phyloP scores from a whole-genome alignment of 2,888 invertebrate species.

The Platynereis dumerilii region DNA sequence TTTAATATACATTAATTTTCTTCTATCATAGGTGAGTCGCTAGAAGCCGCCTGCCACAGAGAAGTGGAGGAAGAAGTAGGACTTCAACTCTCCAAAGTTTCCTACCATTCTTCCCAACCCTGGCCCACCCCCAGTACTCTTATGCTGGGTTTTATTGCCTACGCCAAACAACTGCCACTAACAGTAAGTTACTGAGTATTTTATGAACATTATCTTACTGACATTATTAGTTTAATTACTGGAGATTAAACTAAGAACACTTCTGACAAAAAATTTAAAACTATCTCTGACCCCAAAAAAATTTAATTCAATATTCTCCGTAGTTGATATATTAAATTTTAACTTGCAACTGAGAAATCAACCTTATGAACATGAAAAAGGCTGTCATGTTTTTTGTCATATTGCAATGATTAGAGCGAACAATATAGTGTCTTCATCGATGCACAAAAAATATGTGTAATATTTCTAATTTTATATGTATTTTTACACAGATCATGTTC shows the following conservation, averaged over 20 bases:
- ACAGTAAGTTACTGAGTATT: constrained; percentile 6
- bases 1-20: too few species aligned
- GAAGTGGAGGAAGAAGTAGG: constrained; percentile 69
- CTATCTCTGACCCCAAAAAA: too few species aligned
- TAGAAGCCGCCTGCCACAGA: constrained; percentile 66
- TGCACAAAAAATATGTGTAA: too few species aligned
- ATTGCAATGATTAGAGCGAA: too few species aligned
- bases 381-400: neutral
- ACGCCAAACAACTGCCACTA: constrained; percentile 42
- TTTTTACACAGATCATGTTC: too few species aligned
- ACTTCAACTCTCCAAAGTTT: constrained; percentile 63
- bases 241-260: too few species aligned
- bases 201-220: neutral
- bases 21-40: constrained; percentile 64
- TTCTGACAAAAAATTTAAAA: too few species aligned
- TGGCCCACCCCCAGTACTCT: constrained; percentile 68
- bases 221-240: too few species aligned
- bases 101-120: constrained; percentile 66
- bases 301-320: neutral
- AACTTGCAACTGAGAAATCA: neutral
- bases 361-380: neutral
- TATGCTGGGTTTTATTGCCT: constrained; percentile 67
- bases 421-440: too few species aligned
- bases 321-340: neutral
- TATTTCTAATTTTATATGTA: too few species aligned